Base-by-base conservation (phyloP, 2,113 vertebrate genomes). In the Falcunculus frontatus region DNA sequence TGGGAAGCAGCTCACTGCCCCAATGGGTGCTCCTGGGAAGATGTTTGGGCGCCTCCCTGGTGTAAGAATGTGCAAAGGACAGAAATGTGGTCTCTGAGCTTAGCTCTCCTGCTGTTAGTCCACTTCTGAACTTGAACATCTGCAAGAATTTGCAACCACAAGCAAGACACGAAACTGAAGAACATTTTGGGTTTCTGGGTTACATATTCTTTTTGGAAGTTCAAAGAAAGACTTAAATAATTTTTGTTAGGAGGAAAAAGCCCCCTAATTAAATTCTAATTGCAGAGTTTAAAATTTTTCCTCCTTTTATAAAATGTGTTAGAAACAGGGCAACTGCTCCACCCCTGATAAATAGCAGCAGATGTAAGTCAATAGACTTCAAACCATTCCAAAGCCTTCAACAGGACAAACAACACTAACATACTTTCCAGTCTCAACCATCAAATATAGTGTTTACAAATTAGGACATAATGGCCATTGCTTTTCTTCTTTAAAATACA, bases 321-420 rank as follows among this genome's bases (percentile, higher is more conserved):
- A 96, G 93, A 92, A 96, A 92, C 73, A 92, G 59, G 50, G 25
- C 47, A 74, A 92, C 13, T 4, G 10, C n/a, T 57, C 46, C 75
- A 73, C 47, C 33, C n/a, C 53, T 2, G 0, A 59, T 95, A 97
- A 97, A 91, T 75, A 88, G 76, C 94, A 96, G 87, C 96, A 98
- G 95, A 97, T 97, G 96, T 96, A 92, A 79, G 47, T 94, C 84
- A 91, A 81, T 92, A 70, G 95, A 93, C 69, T 93, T 93, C 77
- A 84, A 93, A 92, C 49, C 87, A 84, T 89, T 95, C 84, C 87
- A 87, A 94, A 81, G n/a, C n/a, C 73, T 97, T 89, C 79, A 87
- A 91, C 69, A 95, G 88, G 93, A 96, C 80, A 92, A 94, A 90
- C 46, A 91, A 52, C 50, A 52, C 64, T 81, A 81, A 47, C 47